These are phyloP conservation scores for Willowsia nigromaculata DNA, from an alignment of 2,888 invertebrate species.

Conservation along the genomic window DNA sequence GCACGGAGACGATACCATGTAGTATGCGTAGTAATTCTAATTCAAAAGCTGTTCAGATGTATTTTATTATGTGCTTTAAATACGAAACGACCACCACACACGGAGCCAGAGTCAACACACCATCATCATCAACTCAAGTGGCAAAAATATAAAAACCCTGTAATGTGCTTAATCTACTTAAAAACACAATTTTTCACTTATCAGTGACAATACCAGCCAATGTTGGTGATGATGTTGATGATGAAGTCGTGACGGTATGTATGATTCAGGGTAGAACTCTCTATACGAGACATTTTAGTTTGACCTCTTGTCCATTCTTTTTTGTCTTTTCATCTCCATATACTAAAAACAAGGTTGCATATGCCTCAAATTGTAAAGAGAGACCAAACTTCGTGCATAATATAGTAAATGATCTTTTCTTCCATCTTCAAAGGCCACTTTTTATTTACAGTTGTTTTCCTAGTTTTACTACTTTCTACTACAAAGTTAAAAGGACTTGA, in stretches of 20 bases:
- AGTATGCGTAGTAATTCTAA: background rate
- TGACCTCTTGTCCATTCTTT: background rate
- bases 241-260: background rate
- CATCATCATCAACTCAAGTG: background rate
- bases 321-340: background rate
- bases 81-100: constrained; percentile 28
- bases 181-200: constrained; percentile 45
- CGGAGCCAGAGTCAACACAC: background rate
- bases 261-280: background rate
- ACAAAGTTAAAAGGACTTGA: too few relatives aligned
- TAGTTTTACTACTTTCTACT: too few relatives aligned
- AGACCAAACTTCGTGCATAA: too few relatives aligned
- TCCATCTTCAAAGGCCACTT: too few relatives aligned
- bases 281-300: background rate
- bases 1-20: background rate
- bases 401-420: background rate
- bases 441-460: too few relatives aligned
- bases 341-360: too few relatives aligned
- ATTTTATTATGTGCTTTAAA: background rate
- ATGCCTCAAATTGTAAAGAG: too few relatives aligned
- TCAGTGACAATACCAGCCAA: background rate
- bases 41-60: background rate
- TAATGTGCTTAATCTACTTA: constrained; percentile 41
- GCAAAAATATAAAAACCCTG: constrained; percentile 41
- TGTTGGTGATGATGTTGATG: background rate